Base-by-base conservation (phyloP, 2,888 invertebrate species). In the Noctua janthe region DNA sequence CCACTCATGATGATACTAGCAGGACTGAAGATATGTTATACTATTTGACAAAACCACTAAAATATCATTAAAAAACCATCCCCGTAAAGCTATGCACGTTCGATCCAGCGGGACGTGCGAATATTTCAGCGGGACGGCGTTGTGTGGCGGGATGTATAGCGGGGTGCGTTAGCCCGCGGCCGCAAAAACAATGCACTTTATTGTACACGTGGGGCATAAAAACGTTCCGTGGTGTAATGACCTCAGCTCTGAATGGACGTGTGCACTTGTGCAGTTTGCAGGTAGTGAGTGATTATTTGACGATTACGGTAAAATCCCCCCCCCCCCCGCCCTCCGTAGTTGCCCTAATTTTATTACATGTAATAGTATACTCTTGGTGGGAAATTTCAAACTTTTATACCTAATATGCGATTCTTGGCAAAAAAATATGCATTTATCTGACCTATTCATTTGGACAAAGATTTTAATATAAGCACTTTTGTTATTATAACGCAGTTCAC, bases 111-210 rank as follows among this genome's bases (percentile, higher is more conserved):
- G 39, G 35, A 64, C 66, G 73, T 73, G 75, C 43, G 73, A 78
- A 85, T 83, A 83, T 73, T 74, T 80, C 77, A 69, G 77, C 47
- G 51, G 56, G 72, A 49, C 67, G 35, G 35, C 43, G 66, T 66
- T 66, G 20, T 66, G 66, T 35, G 54, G 35, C 13, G 23, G 54
- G 51, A 59, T 74, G 51, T 56, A 47, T 11, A 17, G 29, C 20
- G 49, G n/a, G 71, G 39, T 73, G 82, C 76, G 77, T 43, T 75
- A 6, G 64, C 51, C 83, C 23, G 79, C 56, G 43, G 56, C 75
- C 78, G 29, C 86, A 83, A 86, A 86, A 86, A 83, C 78, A 77
- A 76, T 84, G 59, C 73, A 87, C 29, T 87, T 80, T 82, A 84
- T 78, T 64, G 87, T 80, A 76, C 77, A 66, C 66, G 66, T 7